These are phyloP conservation scores for Petaurus breviceps DNA, from an alignment of 2,113 vertebrate genomes.

Conservation along the genomic window DNA sequence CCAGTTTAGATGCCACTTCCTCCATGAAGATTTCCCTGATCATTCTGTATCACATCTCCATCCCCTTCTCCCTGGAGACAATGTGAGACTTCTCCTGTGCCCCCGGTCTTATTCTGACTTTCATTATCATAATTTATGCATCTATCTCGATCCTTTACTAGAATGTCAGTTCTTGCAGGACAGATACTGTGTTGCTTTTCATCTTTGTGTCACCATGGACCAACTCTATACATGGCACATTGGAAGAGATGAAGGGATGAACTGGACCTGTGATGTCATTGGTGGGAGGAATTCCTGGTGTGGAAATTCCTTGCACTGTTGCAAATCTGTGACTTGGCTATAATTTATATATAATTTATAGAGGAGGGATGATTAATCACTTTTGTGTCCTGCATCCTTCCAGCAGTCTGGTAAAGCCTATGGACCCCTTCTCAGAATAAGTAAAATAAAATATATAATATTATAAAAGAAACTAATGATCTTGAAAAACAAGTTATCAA, in stretches of 20 bases:
- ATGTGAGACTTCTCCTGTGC: background rate
- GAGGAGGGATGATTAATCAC: background rate
- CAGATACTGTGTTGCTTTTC: background rate
- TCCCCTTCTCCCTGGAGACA: background rate
- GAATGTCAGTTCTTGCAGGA: background rate
- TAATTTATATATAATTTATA: background rate
- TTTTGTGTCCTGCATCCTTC: background rate
- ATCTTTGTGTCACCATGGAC: background rate
- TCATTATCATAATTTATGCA: background rate
- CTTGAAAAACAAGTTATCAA: no score
- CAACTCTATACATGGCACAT: background rate
- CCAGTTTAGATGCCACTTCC: background rate
- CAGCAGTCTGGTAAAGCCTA: no score
- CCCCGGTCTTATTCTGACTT: background rate
- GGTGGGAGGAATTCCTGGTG: background rate
- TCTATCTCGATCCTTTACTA: background rate
- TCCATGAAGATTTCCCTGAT: background rate
- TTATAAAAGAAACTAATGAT: no score
- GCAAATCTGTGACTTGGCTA: background rate
- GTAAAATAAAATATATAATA: no score
- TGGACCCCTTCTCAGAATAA: no score
- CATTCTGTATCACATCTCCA: background rate
- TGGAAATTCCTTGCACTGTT: background rate
- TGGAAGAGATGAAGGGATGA: background rate
- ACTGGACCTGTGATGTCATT: background rate